These are phyloP conservation scores for Stomorhina lunata DNA, from an alignment of 2,888 invertebrate species.

Conservation along the genomic window DNA sequence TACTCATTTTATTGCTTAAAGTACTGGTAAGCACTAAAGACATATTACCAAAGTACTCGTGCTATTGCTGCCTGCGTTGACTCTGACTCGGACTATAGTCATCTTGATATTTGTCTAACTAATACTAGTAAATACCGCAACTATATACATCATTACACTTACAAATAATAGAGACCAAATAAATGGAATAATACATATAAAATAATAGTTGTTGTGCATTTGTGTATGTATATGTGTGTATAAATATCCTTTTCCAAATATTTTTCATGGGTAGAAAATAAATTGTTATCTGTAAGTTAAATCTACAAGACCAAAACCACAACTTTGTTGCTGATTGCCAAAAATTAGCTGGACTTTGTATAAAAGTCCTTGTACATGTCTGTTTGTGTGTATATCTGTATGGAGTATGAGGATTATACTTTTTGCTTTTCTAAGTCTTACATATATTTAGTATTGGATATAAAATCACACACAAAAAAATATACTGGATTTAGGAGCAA, in stretches of 20 bases:
- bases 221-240: slow-evolving; percentile 1
- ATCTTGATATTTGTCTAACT: background rate
- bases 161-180: no score
- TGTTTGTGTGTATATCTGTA: no score
- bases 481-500: slow-evolving; percentile 5
- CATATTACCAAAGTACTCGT: no score
- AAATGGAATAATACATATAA: background rate
- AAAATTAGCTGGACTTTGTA: slow-evolving; percentile 56
- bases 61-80: no score
- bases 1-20: slow-evolving; percentile 48
- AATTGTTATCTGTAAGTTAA: slow-evolving; percentile 56
- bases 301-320: slow-evolving; percentile 51
- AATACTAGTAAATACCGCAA: background rate
- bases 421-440: background rate
- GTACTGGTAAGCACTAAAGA: no score
- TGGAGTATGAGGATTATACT: background rate
- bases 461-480: background rate
- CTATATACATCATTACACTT: slow-evolving; percentile 14
- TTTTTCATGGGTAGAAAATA: slow-evolving; percentile 19
- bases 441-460: background rate
- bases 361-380: no score
- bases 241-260: slow-evolving; percentile 42
- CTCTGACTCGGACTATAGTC: no score
- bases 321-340: slow-evolving; percentile 58
- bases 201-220: background rate